A percentile compares a stretch with the other conserved stretches of the same genome.
phyloP scores from a whole-genome alignment of 1,140 invertebrate genomes.

The Lineus longissimus region DNA sequence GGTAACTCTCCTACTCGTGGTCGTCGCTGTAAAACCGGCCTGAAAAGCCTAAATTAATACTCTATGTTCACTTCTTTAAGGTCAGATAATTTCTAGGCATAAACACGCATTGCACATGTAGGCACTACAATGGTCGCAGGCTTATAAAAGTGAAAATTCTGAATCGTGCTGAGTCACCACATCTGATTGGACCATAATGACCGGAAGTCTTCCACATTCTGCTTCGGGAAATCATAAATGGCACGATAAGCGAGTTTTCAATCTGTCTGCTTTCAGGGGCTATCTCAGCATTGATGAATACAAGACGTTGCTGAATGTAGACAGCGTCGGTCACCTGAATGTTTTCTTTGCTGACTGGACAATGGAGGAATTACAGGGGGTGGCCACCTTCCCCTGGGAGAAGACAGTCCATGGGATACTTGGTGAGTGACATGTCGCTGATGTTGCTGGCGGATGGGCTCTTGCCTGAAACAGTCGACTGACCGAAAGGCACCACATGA shows the following conservation, averaged over 20 bases:
- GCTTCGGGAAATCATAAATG: no score
- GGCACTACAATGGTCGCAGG: no score
- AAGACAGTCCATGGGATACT: slow-evolving; percentile 31
- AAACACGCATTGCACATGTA: no score
- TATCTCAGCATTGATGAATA: slow-evolving; percentile 40
- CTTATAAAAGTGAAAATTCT: no score
- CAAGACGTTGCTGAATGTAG: slow-evolving; percentile 27
- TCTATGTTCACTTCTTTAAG: background rate
- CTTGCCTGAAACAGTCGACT: background rate
- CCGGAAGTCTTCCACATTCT: no score
- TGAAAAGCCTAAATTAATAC: background rate
- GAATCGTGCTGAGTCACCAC: no score
- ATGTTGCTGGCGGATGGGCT: background rate
- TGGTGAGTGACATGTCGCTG: slow-evolving; percentile 28
- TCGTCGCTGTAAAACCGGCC: background rate
- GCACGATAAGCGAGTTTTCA: no score
- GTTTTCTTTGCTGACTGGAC: slow-evolving; percentile 36
- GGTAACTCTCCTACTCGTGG: slow-evolving; percentile 31
- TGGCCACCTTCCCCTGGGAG: slow-evolving; percentile 49
- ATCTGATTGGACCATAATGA: no score
- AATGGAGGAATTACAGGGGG: slow-evolving; percentile 26
- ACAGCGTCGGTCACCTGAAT: slow-evolving; percentile 27
- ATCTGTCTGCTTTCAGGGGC: slow-evolving; percentile 33
- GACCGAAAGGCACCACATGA: no score
- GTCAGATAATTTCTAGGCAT: no score